A percentile compares a stretch with the other conserved stretches of the same genome.
Evolutionary conservation across 2,113 vertebrate genomes (phyloP).

Genomic region (Cyprinodon variegatus): DNA sequence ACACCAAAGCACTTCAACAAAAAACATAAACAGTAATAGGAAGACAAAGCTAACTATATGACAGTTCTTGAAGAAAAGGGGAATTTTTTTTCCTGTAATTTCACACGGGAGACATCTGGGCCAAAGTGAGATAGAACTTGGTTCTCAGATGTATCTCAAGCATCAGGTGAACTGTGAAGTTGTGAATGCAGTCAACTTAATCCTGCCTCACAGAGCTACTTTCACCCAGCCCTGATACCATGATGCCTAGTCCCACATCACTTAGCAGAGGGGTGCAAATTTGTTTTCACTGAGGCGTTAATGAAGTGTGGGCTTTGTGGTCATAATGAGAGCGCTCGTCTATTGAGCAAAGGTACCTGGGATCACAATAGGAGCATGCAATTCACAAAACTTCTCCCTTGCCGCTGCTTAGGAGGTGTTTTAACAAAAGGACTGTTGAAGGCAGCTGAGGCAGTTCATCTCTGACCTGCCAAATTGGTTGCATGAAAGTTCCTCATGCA

Average conservation of each 20-base stretch:
- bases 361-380: conserved; percentile 48
- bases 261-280: conserved; percentile 74
- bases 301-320: conserved; percentile 73
- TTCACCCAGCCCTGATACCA: conserved; percentile 15
- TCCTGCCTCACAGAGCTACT: conserved; percentile 21
- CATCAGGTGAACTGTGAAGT: conserved; percentile 58
- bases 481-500: conserved; percentile 25
- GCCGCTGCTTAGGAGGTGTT: conserved; percentile 34
- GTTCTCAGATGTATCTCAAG: conserved; percentile 26
- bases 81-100: not conserved
- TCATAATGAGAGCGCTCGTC: conserved; percentile 61
- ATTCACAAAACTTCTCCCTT: conserved; percentile 49
- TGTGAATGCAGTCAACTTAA: conserved; percentile 38
- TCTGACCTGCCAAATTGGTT: conserved; percentile 58
- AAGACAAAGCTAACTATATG: too few relatives aligned
- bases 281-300: conserved; percentile 77
- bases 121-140: conserved; percentile 43
- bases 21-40: too few relatives aligned
- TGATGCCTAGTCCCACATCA: conserved; percentile 44
- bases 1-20: too few relatives aligned
- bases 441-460: conserved; percentile 32
- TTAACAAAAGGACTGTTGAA: conserved; percentile 32
- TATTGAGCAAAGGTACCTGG: conserved; percentile 46
- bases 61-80: too few relatives aligned
- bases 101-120: not conserved